Conservation (phyloP, 2,113 vertebrate species). For the Panurus biarmicus region DNA sequence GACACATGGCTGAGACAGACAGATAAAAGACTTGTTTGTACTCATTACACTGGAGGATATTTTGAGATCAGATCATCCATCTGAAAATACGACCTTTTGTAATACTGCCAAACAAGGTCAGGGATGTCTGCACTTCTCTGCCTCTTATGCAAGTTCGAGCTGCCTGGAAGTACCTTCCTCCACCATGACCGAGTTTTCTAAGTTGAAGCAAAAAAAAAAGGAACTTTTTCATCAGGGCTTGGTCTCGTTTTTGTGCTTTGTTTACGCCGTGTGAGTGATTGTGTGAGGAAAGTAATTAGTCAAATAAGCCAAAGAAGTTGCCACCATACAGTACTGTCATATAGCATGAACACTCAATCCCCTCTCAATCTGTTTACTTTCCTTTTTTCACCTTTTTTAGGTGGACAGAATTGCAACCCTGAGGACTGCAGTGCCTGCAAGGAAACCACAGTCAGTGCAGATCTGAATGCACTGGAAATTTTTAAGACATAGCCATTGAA, state of each 20-base stretch:
- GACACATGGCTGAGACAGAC: neutral
- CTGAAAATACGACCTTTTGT: slow-evolving; percentile 14
- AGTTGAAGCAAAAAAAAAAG: neutral
- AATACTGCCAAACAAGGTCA: slow-evolving; percentile 6
- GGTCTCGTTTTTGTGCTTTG: neutral
- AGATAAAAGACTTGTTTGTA: neutral
- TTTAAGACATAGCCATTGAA: neutral
- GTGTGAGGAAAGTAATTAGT: neutral
- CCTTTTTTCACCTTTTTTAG: slow-evolving; percentile 25
- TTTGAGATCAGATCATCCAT: slow-evolving; percentile 18
- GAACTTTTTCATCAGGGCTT: neutral
- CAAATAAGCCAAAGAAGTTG: neutral
- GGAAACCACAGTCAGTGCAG: neutral
- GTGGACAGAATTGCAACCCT: neutral
- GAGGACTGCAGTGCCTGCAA: neutral
- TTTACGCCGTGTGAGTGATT: neutral
- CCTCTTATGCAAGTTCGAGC: neutral
- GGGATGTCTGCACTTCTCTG: neutral
- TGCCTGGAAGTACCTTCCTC: neutral
- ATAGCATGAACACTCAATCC: neutral
- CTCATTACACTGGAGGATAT: slow-evolving; percentile 12
- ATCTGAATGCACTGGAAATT: neutral
- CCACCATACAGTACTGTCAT: neutral
- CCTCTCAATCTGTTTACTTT: neutral
- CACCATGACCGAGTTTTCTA: accelerated